Evolutionary conservation across 2,888 invertebrate genomes (phyloP), one percentile per base, ranked within the genome.

Genomic region (Ochlodes sylvanus): DNA sequence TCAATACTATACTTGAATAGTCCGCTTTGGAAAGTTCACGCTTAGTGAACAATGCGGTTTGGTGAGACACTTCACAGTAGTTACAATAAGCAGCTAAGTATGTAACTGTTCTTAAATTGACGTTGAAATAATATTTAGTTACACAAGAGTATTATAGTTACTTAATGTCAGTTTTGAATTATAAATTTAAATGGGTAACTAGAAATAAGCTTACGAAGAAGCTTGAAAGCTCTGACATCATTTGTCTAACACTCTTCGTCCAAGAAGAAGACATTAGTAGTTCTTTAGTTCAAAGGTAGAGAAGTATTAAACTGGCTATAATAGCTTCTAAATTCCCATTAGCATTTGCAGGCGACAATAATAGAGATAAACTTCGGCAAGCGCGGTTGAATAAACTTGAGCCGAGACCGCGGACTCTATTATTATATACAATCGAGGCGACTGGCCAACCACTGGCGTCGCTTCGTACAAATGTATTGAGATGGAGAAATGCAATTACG

Each of bases 391-490:
- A 65, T 60, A 60, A 60, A 60, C 52, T 66, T 66, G 34, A 54
- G 41, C 52, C 38, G 60, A 66, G 60, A 54, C 60, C 58, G 38
- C 60, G 64, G 52, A 52, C 42, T 32, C 58, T 54, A 60, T 66
- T 66, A 66, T 66, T 60, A 60, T 52, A 66, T 66, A 52, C 52
- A 66, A 32, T 54, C 32, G 66, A 42, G 65, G 12, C 50, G 41
- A 55, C 27, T 27, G 58, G 34, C n/a, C 64, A 55, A 42, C 57
- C 56, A 14, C 54, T 56, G 32, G 54, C 12, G 34, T 32, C 9
- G 57, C 42, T 21, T 41, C 42, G 42, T 27, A 66, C 50, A 66
- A 66, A 60, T 52, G 15, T 60, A 66, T 60, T 60, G 60, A 58
- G 52, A 60, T 66, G 21, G 57, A 54, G 60, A 66, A 66, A 66